Evolutionary conservation across 2,797 vertebrate genomes (phyloP).

Genomic region (Melanotaenia parkinsoni): DNA sequence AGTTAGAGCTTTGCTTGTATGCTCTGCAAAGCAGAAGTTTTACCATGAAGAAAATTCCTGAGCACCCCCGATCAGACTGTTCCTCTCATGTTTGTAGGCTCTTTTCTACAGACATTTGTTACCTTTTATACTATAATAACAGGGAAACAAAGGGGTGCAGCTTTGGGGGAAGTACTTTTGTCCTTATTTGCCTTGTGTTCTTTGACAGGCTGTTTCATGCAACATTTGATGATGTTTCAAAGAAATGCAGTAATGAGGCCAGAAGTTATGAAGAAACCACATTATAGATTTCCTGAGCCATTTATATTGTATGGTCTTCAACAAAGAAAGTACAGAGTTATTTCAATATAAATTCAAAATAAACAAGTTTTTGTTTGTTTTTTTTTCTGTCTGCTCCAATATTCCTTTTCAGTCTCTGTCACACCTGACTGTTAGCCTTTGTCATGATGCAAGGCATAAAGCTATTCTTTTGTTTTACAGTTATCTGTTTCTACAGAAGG

Average conservation of each 20-base stretch:
- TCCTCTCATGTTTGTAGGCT: conserved; percentile 43
- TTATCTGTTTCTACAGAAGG: too few species aligned
- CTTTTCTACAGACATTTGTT: conserved; percentile 46
- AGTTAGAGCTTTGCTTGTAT: conserved; percentile 76
- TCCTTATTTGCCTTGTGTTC: conserved; percentile 11
- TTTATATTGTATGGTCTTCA: too few species aligned
- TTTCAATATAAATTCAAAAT: too few species aligned
- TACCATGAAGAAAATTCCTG: conserved; percentile 63
- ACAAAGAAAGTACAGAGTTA: too few species aligned
- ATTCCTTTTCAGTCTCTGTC: conserved; percentile 44
- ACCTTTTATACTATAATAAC: conserved; percentile 43
- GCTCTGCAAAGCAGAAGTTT: conserved; percentile 65
- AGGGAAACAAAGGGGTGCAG: conserved; percentile 18
- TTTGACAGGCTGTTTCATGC: conserved; percentile 1
- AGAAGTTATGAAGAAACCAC: too few species aligned
- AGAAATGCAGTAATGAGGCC: conserved; percentile 1
- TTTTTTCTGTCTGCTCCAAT: too few species aligned
- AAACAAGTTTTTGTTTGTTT: too few species aligned
- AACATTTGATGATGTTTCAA: conserved; percentile 1
- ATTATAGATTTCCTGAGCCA: too few species aligned
- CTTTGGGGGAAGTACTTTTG: conserved; percentile 12
- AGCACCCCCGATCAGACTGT: conserved; percentile 27
- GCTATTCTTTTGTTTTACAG: too few species aligned
- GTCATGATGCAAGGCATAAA: too few species aligned
- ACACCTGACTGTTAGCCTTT: conserved; percentile 38